phyloP scores from a whole-genome alignment of 37 sponge, comb jelly and placozoan genomes.

The Eunapius fragilis region DNA sequence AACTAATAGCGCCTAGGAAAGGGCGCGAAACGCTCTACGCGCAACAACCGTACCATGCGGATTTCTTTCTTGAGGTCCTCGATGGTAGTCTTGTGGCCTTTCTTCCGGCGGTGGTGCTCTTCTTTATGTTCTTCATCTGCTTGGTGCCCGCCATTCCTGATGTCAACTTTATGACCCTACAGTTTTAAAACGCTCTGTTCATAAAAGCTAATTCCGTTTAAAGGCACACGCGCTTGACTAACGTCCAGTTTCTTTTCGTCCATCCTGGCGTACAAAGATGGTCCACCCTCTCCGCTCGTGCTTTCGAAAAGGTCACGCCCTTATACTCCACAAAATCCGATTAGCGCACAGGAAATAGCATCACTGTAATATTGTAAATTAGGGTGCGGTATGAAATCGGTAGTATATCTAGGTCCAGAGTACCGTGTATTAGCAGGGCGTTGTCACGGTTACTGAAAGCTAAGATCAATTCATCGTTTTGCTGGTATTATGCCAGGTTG shows the following conservation, averaged over 20 bases:
- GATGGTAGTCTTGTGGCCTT: neutral
- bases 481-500: too few species aligned
- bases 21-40: neutral
- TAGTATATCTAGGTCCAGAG: too few species aligned
- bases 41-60: neutral
- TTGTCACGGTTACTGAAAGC: too few species aligned
- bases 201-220: neutral
- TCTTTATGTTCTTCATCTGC: neutral
- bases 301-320: neutral
- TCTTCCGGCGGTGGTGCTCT: neutral
- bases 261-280: neutral
- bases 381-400: neutral
- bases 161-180: neutral
- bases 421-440: too few species aligned
- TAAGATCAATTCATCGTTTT: too few species aligned
- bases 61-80: neutral
- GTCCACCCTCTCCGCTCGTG: neutral
- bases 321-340: neutral
- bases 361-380: neutral
- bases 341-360: neutral
- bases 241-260: neutral
- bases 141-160: neutral
- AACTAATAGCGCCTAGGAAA: neutral
- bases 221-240: neutral
- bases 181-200: neutral